Percentiles rank a stretch among this genome's conserved stretches.
These are phyloP conservation scores for Lutjanus erythropterus DNA, from an alignment of 2,113 vertebrate species.

Conservation along the genomic window DNA sequence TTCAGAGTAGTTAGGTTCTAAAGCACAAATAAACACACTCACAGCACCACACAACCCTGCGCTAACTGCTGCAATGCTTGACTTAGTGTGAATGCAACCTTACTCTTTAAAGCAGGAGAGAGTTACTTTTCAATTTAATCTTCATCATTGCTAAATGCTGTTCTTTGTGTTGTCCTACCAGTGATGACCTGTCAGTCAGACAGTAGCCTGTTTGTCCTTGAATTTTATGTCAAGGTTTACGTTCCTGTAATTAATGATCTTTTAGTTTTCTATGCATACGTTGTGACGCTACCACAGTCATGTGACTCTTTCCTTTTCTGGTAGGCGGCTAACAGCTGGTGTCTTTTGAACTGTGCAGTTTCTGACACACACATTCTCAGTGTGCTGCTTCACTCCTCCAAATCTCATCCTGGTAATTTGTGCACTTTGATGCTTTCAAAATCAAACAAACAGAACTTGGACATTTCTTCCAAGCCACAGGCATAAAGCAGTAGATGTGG, in stretches of 20 bases:
- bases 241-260: neutral
- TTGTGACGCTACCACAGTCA: neutral
- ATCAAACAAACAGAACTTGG: neutral
- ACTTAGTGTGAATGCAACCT: no score
- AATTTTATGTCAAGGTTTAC: neutral
- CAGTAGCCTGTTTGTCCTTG: neutral
- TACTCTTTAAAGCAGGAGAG: neutral
- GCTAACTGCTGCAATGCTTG: no score
- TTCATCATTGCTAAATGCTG: neutral
- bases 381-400: constrained; percentile 1
- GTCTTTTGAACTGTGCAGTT: neutral
- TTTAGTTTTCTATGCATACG: neutral
- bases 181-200: neutral
- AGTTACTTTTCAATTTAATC: neutral
- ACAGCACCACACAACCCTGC: no score
- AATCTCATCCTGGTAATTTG: neutral
- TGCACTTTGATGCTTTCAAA: neutral
- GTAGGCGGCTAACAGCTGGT: neutral
- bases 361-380: neutral
- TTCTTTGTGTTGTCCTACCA: neutral
- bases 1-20: no score
- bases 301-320: neutral
- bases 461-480: neutral
- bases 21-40: no score
- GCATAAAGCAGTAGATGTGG: neutral